phyloP scores from a whole-genome alignment of 2,797 vertebrate genomes.

The Gila robusta region DNA sequence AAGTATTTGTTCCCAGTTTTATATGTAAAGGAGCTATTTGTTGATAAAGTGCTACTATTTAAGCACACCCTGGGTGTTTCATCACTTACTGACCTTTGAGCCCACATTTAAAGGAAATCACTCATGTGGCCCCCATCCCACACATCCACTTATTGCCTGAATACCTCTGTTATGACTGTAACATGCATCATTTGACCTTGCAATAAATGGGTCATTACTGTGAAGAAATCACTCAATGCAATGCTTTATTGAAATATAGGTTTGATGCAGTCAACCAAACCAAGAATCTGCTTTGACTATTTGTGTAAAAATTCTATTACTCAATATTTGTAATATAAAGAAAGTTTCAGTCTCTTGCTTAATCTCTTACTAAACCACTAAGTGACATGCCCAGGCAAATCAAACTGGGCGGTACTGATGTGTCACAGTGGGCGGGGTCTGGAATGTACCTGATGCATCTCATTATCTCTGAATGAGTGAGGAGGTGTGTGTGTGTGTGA shows the following conservation, averaged over 20 bases:
- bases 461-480: constrained; percentile 37
- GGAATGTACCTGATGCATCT: constrained; percentile 60
- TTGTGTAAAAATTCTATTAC: background rate
- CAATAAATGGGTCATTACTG: background rate
- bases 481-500: constrained; percentile 55
- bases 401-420: constrained; percentile 30
- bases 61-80: constrained; percentile 26
- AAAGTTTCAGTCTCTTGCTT: background rate
- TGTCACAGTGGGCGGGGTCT: constrained; percentile 42
- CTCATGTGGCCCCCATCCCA: constrained; percentile 38
- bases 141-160: constrained; percentile 41
- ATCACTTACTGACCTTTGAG: constrained; percentile 48
- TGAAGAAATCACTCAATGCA: background rate
- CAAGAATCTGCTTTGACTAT: background rate
- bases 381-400: constrained; percentile 52
- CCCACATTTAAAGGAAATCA: constrained; percentile 52
- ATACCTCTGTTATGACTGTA: constrained; percentile 45
- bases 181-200: constrained; percentile 13
- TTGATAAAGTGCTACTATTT: constrained; percentile 17
- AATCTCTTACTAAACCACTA: background rate
- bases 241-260: background rate
- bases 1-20: background rate
- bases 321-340: constrained; percentile 10
- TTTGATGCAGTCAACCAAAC: background rate
- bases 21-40: constrained; percentile 24